Evolutionary conservation across 1,140 invertebrate species (phyloP).

Genomic region (Mylabris phalerata): DNA sequence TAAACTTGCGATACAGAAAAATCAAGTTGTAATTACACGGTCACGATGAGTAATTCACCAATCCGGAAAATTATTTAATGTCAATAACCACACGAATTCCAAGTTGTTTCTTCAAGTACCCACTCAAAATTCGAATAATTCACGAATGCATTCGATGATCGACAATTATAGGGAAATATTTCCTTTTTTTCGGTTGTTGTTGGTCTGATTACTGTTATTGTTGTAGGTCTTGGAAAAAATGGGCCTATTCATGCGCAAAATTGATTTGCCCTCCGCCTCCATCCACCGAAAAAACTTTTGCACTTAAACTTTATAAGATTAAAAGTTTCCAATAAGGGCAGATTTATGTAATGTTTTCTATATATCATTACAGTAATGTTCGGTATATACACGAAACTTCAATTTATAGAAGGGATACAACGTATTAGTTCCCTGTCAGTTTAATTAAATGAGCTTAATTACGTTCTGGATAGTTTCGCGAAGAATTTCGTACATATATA

Average conservation of each 20-base stretch:
- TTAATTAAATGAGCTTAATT: constrained; percentile 38
- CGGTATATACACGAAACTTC: constrained; percentile 32
- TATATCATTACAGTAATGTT: constrained; percentile 27
- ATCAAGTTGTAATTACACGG: too few species aligned
- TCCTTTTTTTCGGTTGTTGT: too few species aligned
- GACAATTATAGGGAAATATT: too few species aligned
- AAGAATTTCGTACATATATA: constrained; percentile 32
- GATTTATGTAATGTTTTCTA: constrained; percentile 20
- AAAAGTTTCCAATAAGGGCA: constrained; percentile 27
- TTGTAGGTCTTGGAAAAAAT: too few species aligned
- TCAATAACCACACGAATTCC: too few species aligned
- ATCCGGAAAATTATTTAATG: too few species aligned
- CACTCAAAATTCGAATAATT: too few species aligned
- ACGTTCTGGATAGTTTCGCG: constrained; percentile 34
- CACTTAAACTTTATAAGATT: constrained; percentile 26
- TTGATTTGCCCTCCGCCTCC: constrained; percentile 6
- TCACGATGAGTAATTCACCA: too few species aligned
- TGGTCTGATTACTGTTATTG: too few species aligned
- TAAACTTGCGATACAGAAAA: too few species aligned
- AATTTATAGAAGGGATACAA: constrained; percentile 31
- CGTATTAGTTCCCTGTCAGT: constrained; percentile 33
- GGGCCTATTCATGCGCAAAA: constrained; percentile 14
- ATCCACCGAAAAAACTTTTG: constrained; percentile 17
- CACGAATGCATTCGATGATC: too few species aligned
- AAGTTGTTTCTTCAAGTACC: too few species aligned